Evolutionary conservation across 2,888 invertebrate species (phyloP), one percentile per base, ranked within the genome.

Genomic region (Cosmia pyralina): DNA sequence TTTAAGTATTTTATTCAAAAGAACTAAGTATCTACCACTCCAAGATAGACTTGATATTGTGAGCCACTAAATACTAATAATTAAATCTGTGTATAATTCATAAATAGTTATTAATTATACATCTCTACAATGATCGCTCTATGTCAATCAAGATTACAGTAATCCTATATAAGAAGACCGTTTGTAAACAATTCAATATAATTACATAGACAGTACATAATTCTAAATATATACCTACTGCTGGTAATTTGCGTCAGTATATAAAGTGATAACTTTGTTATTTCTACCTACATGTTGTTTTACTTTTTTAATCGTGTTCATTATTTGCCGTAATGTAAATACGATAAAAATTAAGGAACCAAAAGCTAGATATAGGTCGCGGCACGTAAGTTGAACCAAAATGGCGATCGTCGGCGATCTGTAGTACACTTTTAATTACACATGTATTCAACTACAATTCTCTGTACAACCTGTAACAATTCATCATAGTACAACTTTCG

Each of bases 121-220:
- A 68, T 80, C 50, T 58, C 19, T 34, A 66, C 60, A 66, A 55
- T 58, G n/a, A 58, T 63, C 19, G 17, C 50, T 53, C 28, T 55
- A 28, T 50, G 53, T 7, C 74, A 69, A 81, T 77, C 57, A 64
- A 64, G 69, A 82, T 81, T 59, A 70, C 10, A 67, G 69, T 67
- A 73, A 73, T 73, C 77, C 55, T 57, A 69, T 75, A 44, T 64
- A 79, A 46, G 11, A 34, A 44, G 4, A 57, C 10, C 48, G 41
- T 50, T 59, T 63, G 34, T 69, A 80, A 79, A 69, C 72, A 81
- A 66, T 81, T 69, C 17, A 73, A 41, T 22, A 6, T 69, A 60
- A 77, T 69, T 73, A 80, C 11, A 66, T 34, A 73, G 28, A 66
- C 22, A 66, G 4, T 46, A 60, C 11, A 57, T 73, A 66, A 48